Evolutionary conservation across 2,888 invertebrate species (phyloP), one percentile per base, ranked within the genome.

Genomic region (Pachymerium ferrugineum): DNA sequence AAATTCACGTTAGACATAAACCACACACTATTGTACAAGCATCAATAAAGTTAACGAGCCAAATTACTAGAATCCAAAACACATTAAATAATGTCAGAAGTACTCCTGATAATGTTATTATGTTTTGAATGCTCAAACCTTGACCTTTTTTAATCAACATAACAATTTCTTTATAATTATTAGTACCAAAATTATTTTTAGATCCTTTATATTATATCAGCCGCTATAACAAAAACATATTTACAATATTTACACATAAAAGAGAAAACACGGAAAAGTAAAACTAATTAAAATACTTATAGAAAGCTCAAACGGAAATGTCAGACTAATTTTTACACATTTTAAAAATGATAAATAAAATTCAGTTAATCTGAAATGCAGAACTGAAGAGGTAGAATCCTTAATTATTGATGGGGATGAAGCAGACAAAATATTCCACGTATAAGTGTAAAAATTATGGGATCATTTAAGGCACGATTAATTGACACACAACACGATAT

Each of bases 401-500:
- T 54, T 22, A 54, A 54, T 22, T 54, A 54, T 54, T 54, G 22
- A 54, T 19, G 22, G 10, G 19, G 22, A 54, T 16, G 22, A 54
- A 8, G 22, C 19, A 10, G 8, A 54, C 16, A 54, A 54, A 54
- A n/a, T 54, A 54, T 54, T 54, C 47, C 47, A 54, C 47, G 47
- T n/a, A 54, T 54, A 54, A 54, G 19, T 22, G 22, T 54, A 54
- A 54, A 22, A 54, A 54, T 19, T 22, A 22, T 22, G 47, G 22
- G 12, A 54, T 54, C 47, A 22, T 54, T 22, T 54, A 54, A 54
- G 47, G 47, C 47, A 54, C 47, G 47, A 54, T 54, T 54, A 54
- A 54, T 54, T 54, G 22, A 54, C 47, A 54, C 47, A 54, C 47
- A 54, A 54, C 47, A 54, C 47, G 22, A 54, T 22, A 54, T 54